Base-by-base conservation (phyloP, 1,140 invertebrate species). In the Dryas iulia region DNA sequence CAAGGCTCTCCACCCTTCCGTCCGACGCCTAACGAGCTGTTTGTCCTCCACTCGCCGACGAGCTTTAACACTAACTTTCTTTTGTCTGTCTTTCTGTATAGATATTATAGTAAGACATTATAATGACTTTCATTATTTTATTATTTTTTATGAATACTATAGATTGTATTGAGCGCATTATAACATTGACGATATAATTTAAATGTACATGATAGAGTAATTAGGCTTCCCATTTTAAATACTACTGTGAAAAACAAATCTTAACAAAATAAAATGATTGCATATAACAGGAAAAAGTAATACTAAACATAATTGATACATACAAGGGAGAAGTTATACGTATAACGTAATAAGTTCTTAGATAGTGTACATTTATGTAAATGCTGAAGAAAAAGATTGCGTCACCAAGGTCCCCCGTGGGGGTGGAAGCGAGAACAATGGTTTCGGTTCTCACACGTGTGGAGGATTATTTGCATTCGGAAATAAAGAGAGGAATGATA, bases 401-500 rank as follows among this genome's bases (percentile, higher is more conserved):
- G 87, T 91, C 89, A 89, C 85, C 85, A 86, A 91, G 86, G 89
- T 87, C 84, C 84, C 84, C 77, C 71, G 79, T 80, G 85, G 86
- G 79, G 82, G 75, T 76, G 81, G 80, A 80, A 81, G 84, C 83
- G 86, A 87, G 87, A 89, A 90, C 88, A 92, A 90, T 90, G 91
- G 89, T 92, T 92, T 92, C 91, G 87, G 90, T 92, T 93, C 91
- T 91, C 92, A 92, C 90, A 92, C 92, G 90, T 92, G 89, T 90
- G 89, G 88, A 90, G 88, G 89, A 92, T 92, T 92, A 92, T 92
- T 92, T 92, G 92, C 92, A 92, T 92, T 92, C 91, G 90, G 90
- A 92, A 92, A 92, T 92, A 92, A 92, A 92, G 92, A 92, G 92
- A 92, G 88, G 90, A 92, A 92, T 92, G 90, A 92, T 92, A 92